A percentile compares a stretch with the other conserved stretches of the same genome.
phyloP scores from a whole-genome alignment of 2,113 vertebrate species.

The Callipepla squamata region DNA sequence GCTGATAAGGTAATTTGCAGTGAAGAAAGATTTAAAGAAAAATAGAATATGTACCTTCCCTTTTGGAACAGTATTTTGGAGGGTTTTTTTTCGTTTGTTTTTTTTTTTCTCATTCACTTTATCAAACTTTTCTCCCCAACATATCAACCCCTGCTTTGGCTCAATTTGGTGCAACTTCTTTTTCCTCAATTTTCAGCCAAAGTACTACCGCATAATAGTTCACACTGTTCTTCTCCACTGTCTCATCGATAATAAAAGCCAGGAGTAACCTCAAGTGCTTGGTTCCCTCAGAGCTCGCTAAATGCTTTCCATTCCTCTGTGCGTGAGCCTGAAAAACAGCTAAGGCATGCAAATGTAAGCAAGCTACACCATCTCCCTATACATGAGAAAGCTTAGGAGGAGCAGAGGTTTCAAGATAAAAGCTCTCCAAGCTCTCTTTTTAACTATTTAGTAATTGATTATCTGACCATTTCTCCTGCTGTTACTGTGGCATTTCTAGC shows the following conservation, averaged over 20 bases:
- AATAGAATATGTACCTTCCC: background rate
- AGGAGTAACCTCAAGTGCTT: background rate
- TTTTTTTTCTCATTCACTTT: background rate
- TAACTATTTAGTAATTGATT: background rate
- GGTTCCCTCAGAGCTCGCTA: background rate
- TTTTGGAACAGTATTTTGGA: background rate
- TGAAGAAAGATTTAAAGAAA: background rate
- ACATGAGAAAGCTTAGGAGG: background rate
- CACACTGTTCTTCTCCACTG: background rate
- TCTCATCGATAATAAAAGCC: background rate
- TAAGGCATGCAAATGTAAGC: background rate
- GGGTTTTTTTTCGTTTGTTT: background rate
- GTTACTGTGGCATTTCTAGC: background rate
- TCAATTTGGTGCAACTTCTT: fast-evolving
- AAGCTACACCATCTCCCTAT: background rate
- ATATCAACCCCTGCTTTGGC: background rate
- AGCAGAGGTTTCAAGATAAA: background rate
- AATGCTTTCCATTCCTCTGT: background rate
- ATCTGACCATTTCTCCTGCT: background rate
- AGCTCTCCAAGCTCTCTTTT: background rate
- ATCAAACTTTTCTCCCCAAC: background rate
- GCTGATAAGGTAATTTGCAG: background rate
- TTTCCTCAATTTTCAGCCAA: background rate
- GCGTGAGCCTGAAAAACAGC: background rate
- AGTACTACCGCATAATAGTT: background rate